Evolutionary conservation across 2,888 invertebrate species (phyloP).

Genomic region (Neocrepidodera transversa): DNA sequence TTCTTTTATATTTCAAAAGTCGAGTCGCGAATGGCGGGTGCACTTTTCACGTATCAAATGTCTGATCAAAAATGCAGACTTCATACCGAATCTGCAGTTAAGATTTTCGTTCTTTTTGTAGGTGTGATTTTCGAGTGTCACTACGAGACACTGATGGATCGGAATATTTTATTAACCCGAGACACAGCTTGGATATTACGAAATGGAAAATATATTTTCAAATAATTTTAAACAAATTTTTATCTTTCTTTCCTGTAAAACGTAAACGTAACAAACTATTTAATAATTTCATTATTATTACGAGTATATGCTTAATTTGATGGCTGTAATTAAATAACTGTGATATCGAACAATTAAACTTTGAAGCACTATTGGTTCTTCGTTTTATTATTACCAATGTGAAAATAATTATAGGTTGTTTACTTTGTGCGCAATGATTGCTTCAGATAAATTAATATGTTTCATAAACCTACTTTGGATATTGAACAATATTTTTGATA

Average conservation of each 20-base stretch:
- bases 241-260: too few species aligned
- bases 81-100: conserved; percentile 20
- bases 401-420: conserved; percentile 10
- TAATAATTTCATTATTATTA: too few species aligned
- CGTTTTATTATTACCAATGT: conserved; percentile 4
- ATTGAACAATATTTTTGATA: too few species aligned
- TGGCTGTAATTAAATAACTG: not conserved
- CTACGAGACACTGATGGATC: conserved; percentile 19
- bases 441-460: too few species aligned
- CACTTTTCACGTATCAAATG: conserved; percentile 34
- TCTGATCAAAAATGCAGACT: conserved; percentile 33
- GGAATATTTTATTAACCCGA: conserved; percentile 16
- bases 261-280: too few species aligned
- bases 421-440: too few species aligned
- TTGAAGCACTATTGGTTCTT: not conserved
- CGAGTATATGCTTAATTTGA: not conserved
- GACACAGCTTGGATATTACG: too few species aligned
- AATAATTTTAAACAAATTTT: too few species aligned
- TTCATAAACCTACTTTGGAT: too few species aligned
- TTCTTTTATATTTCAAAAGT: conserved; percentile 32
- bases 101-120: conserved; percentile 21
- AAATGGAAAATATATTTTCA: too few species aligned
- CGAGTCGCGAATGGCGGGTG: conserved; percentile 9
- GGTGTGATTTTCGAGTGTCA: conserved; percentile 20
- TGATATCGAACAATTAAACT: conserved; percentile 5